phyloP scores from a whole-genome alignment of 1,140 invertebrate genomes.

The Homarus americanus region DNA sequence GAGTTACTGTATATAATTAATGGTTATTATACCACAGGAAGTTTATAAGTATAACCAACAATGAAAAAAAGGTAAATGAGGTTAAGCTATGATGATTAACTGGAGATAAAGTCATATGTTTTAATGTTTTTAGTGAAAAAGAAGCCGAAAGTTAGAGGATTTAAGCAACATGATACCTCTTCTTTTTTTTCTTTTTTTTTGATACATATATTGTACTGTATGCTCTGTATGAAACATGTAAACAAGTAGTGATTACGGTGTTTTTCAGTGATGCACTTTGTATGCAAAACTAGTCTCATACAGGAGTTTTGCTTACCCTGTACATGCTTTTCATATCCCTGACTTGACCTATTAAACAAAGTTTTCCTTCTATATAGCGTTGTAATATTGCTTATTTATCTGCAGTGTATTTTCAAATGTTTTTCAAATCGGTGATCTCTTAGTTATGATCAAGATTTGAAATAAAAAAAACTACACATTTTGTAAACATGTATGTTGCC shows the following conservation, averaged over 20 bases:
- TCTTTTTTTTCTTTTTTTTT: not conserved
- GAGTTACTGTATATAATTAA: not conserved
- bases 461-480: too few relatives aligned
- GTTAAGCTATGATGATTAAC: not conserved
- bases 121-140: not conserved
- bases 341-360: not conserved
- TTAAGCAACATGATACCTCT: not conserved
- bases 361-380: not conserved
- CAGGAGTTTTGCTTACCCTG: conserved; percentile 12
- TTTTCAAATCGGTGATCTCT: too few relatives aligned
- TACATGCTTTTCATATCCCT: conserved; percentile 20
- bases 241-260: conserved; percentile 1
- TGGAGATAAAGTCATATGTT: not conserved
- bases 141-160: not conserved
- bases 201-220: not conserved
- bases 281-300: conserved; percentile 45
- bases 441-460: not conserved
- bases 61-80: not conserved
- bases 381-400: conserved; percentile 1
- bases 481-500: too few relatives aligned
- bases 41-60: not conserved
- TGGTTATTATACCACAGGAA: not conserved
- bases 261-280: conserved; percentile 38
- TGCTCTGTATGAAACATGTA: conserved; percentile 26
- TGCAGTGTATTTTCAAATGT: not conserved